Conservation (phyloP, 92 coral and sea anemone species). For the Bergia sp. region DNA sequence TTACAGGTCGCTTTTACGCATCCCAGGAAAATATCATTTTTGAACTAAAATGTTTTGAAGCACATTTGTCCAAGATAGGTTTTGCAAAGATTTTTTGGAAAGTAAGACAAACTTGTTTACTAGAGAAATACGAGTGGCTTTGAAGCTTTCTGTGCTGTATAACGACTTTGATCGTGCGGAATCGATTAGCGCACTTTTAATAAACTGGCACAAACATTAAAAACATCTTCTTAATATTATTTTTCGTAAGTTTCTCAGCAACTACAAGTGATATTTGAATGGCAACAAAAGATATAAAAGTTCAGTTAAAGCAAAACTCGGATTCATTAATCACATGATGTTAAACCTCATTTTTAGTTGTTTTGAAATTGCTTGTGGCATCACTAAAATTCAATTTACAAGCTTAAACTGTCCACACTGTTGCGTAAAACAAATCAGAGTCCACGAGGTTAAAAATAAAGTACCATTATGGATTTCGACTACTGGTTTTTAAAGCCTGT, state of each 20-base stretch:
- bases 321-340: not conserved
- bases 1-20: constrained; percentile 4
- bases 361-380: not conserved
- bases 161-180: not conserved
- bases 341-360: constrained; percentile 10
- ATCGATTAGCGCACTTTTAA: not conserved
- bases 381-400: not conserved
- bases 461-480: not conserved
- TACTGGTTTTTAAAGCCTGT: not conserved
- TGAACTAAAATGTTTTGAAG: not conserved
- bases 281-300: not conserved
- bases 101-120: not conserved
- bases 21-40: not conserved
- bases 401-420: constrained; percentile 43
- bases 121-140: not conserved
- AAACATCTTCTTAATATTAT: not conserved
- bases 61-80: not conserved
- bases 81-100: constrained; percentile 2
- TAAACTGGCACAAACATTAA: not conserved
- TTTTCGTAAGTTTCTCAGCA: not conserved
- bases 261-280: not conserved
- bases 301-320: not conserved
- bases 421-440: not conserved
- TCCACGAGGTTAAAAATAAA: not conserved
- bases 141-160: not conserved